Evolutionary conservation across 2,113 vertebrate genomes (phyloP), one percentile per base, ranked within the genome.

Genomic region (Spermophilus dauricus): DNA sequence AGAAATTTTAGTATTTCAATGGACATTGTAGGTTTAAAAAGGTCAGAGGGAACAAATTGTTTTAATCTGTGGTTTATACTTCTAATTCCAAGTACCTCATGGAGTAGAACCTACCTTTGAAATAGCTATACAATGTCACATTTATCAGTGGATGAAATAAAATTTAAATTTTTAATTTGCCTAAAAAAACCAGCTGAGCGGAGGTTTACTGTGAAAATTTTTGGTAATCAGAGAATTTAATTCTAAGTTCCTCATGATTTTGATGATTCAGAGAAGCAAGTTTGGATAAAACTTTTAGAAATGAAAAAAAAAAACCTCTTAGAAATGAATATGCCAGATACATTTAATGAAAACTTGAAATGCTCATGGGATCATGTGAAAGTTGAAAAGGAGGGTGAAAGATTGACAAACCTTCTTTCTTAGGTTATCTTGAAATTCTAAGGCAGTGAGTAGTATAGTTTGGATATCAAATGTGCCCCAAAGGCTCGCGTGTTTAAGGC

Each of bases 1-100:
- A 45, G 56, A 61, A 94, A 93, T 17, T 93, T 96, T 65, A 95
- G 93, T 76, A 92, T 22, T 91, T 45, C 32, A 95, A 96, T 96
- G 24, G 30, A 93, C 95, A 97, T 96, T 96, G 94, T 88, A 91
- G 13, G 6, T 92, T 92, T 97, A 91, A 84, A 95, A 9, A 17
- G 88, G 20, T 88, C 91, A 98, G 17, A 97, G 5, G 89, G 9
- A 97, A 8, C 2, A 96, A 65, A 83, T 51, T 96, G 18, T 75
- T 91, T 86, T 61, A 86, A 45, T 67, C 2, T 63, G 32, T 26
- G 83, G 51, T 69, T 39, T 65, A 26, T 72, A 67, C 2, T 61
- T 95, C 61, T 93, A 80, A 86, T 88, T 86, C 87, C 6, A 88
- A 81, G 24, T 39, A 85, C 0, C 18, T 89, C 77, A 95, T 26